A percentile compares a stretch with the other conserved stretches of the same genome.
Evolutionary conservation across 2,888 invertebrate species (phyloP).

Genomic region (Hypsopygia costalis): DNA sequence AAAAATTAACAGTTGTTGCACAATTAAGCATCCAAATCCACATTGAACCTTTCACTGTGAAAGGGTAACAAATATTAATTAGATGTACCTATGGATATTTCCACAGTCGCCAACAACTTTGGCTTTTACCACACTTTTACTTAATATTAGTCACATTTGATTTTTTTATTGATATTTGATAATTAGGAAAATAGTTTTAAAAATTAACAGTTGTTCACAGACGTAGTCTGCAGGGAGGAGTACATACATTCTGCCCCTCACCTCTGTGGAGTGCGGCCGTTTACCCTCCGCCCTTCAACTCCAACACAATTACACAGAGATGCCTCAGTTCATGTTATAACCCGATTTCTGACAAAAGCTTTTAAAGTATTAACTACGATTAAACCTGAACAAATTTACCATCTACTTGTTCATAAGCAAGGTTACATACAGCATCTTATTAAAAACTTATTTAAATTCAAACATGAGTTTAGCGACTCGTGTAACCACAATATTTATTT

Average conservation of each 20-base stretch:
- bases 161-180: too few relatives aligned
- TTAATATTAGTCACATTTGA: too few relatives aligned
- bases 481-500: not conserved
- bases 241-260: conserved; percentile 1
- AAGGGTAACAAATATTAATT: too few relatives aligned
- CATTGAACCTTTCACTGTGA: too few relatives aligned
- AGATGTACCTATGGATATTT: too few relatives aligned
- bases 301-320: conserved; percentile 24
- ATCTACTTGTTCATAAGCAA: conserved; percentile 8
- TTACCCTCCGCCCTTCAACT: conserved; percentile 44
- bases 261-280: conserved; percentile 22
- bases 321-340: conserved; percentile 15
- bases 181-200: too few relatives aligned
- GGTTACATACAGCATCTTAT: not conserved
- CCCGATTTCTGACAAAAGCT: conserved; percentile 12
- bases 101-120: too few relatives aligned
- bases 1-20: too few relatives aligned
- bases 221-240: too few relatives aligned
- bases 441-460: not conserved
- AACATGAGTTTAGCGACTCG: not conserved
- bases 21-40: too few relatives aligned
- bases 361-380: conserved; percentile 13
- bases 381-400: conserved; percentile 7
- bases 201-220: too few relatives aligned
- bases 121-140: too few relatives aligned